Percentiles rank a stretch among this genome's conserved stretches.
phyloP scores from a whole-genome alignment of 2,113 vertebrate species.

The Zosterops borbonicus region DNA sequence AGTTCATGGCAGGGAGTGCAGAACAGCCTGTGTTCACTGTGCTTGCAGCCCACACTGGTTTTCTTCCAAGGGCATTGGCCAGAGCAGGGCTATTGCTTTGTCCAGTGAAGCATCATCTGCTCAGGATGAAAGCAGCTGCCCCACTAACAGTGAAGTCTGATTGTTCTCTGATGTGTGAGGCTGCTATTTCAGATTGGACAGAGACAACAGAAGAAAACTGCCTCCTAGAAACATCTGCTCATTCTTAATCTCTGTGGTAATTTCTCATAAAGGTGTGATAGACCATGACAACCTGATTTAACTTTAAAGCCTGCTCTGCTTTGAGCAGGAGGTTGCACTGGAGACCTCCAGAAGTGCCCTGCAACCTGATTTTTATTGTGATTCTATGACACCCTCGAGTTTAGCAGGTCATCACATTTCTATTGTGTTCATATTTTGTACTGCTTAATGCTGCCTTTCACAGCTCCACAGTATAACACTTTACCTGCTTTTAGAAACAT shows the following conservation, averaged over 20 bases:
- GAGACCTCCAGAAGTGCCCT: background rate
- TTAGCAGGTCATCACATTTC: background rate
- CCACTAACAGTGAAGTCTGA: background rate
- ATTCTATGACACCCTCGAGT: background rate
- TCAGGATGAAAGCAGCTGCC: background rate
- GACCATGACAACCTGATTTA: background rate
- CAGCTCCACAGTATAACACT: background rate
- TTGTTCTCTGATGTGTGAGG: background rate
- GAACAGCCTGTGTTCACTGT: background rate
- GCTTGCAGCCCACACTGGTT: background rate
- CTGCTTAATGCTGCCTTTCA: background rate
- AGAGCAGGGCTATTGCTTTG: background rate
- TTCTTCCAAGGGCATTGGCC: background rate
- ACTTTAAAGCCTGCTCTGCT: background rate
- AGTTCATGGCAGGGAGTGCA: background rate
- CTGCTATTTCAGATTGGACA: background rate
- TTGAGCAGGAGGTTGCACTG: background rate
- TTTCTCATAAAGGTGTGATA: background rate
- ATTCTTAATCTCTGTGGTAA: background rate
- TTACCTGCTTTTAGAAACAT: background rate
- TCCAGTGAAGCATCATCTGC: background rate
- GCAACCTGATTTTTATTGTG: background rate
- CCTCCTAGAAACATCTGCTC: background rate
- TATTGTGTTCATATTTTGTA: background rate
- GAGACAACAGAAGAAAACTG: background rate